Evolutionary conservation across 2,888 invertebrate genomes (phyloP).

Genomic region (Euplagia quadripunctaria): DNA sequence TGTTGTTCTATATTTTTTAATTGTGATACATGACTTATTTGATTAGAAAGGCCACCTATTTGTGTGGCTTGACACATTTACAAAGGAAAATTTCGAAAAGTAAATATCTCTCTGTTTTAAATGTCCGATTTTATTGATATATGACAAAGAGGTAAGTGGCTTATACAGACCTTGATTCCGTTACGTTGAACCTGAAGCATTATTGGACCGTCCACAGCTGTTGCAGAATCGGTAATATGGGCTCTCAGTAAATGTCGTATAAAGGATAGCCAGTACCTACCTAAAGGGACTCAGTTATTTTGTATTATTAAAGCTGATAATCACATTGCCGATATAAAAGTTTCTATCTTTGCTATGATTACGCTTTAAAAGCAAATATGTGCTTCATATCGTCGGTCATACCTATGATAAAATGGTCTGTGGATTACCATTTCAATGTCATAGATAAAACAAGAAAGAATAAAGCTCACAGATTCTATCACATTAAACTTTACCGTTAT

Average conservation of each 20-base stretch:
- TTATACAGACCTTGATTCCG: constrained; percentile 42
- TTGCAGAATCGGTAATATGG: constrained; percentile 50
- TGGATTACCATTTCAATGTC: constrained; percentile 8
- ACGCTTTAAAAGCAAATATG: not conserved
- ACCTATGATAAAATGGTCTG: not conserved
- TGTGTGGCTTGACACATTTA: not conserved
- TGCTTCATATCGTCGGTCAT: too few relatives aligned
- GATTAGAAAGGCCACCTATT: not conserved
- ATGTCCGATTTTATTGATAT: constrained; percentile 19
- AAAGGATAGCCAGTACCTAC: constrained; percentile 15
- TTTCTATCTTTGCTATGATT: not conserved
- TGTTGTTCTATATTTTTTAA: not conserved
- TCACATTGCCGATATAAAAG: constrained; percentile 3
- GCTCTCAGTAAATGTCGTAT: constrained; percentile 30
- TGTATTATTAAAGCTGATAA: constrained; percentile 30
- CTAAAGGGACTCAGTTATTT: constrained; percentile 26
- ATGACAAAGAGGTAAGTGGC: constrained; percentile 23
- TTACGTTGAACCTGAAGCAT: constrained; percentile 37
- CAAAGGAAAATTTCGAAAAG: not conserved
- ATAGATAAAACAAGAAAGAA: not conserved
- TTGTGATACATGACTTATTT: not conserved
- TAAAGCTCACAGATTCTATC: constrained; percentile 1
- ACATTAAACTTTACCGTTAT: constrained; percentile 1
- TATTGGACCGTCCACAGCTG: constrained; percentile 52
- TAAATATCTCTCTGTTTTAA: constrained; percentile 12